Evolutionary conservation across 2,797 vertebrate genomes (phyloP).

Genomic region (Garrulus glandarius): DNA sequence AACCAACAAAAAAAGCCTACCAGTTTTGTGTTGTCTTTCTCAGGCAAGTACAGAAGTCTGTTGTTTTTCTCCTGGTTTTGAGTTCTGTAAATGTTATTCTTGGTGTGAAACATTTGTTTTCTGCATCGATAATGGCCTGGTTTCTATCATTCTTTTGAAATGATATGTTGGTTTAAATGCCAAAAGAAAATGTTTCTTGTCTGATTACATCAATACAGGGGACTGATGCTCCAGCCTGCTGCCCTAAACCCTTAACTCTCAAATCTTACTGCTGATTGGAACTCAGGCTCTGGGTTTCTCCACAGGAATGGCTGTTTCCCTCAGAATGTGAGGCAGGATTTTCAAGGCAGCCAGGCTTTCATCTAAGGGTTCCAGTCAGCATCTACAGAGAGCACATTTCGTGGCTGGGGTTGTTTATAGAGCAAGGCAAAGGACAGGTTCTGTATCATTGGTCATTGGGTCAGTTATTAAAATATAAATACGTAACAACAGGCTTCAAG

Average conservation of each 20-base stretch:
- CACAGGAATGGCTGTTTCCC: neutral
- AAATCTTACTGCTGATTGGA: neutral
- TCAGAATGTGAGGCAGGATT: neutral
- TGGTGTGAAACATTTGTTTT: neutral
- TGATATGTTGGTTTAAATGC: neutral
- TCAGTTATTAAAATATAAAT: neutral
- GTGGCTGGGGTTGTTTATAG: neutral
- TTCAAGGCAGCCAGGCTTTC: neutral
- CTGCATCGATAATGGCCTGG: neutral
- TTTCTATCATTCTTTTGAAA: neutral
- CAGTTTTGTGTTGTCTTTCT: neutral
- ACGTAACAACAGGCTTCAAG: neutral
- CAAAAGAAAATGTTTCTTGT: neutral
- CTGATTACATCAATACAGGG: neutral
- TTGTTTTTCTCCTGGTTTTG: neutral
- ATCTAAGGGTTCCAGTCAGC: neutral
- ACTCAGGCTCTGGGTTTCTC: neutral
- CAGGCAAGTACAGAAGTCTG: neutral
- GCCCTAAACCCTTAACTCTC: neutral
- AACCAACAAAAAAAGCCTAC: neutral
- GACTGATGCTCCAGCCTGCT: neutral
- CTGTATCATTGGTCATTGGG: fast-evolving
- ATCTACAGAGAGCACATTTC: fast-evolving
- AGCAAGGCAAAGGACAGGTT: neutral
- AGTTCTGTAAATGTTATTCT: neutral